These are phyloP conservation scores for Martes flavigula DNA, from an alignment of 2,797 vertebrate genomes.

Conservation along the genomic window DNA sequence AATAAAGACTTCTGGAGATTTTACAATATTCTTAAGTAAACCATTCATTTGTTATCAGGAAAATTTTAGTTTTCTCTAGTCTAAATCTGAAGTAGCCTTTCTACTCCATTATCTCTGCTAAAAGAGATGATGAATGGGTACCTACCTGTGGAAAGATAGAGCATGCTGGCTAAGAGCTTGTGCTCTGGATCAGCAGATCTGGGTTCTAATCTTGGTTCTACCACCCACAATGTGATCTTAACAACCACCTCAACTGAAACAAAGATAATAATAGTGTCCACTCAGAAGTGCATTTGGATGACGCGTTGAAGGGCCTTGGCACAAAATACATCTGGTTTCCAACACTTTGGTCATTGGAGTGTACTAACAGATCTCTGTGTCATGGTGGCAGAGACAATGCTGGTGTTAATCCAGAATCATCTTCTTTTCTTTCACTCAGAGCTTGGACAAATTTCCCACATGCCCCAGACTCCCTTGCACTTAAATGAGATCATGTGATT, in stretches of 20 bases:
- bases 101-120: neutral
- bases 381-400: neutral
- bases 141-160: neutral
- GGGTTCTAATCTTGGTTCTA: neutral
- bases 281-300: neutral
- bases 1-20: slow-evolving; percentile 32
- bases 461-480: neutral
- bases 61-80: neutral
- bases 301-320: neutral
- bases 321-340: neutral
- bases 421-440: neutral
- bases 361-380: neutral
- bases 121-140: neutral
- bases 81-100: neutral
- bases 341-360: neutral
- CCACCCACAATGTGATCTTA: neutral
- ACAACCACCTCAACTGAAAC: neutral
- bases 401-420: neutral
- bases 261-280: neutral
- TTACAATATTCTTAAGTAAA: neutral
- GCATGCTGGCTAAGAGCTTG: neutral
- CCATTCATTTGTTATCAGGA: neutral
- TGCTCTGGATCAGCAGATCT: neutral
- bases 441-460: neutral
- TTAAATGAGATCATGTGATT: neutral